phyloP scores from a whole-genome alignment of 2,797 vertebrate species.

The Chelmon rostratus region DNA sequence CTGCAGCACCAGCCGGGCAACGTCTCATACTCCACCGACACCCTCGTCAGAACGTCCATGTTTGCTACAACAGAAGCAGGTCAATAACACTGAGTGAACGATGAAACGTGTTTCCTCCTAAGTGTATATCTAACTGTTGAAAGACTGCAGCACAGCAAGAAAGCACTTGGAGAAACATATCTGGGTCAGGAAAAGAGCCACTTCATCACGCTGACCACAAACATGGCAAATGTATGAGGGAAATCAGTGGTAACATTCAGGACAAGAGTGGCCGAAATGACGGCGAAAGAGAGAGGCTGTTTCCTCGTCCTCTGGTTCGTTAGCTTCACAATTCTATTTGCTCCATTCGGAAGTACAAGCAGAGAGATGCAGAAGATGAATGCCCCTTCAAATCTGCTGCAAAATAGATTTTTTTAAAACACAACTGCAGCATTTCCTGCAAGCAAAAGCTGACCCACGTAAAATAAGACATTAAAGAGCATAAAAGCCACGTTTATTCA shows the following conservation, averaged over 20 bases:
- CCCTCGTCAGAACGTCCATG: slow-evolving; percentile 87
- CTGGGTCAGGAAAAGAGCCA: background rate
- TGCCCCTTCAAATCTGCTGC: background rate
- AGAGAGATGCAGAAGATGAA: slow-evolving; percentile 20
- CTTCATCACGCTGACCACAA: slow-evolving; percentile 3
- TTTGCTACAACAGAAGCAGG: slow-evolving; percentile 79
- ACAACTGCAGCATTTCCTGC: slow-evolving; percentile 25
- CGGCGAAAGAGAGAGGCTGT: background rate
- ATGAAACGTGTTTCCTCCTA: background rate
- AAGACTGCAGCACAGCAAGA: background rate
- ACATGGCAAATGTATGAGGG: background rate
- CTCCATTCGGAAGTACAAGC: slow-evolving; percentile 4
- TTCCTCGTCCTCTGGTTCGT: slow-evolving; percentile 23
- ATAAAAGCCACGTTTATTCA: slow-evolving; percentile 7
- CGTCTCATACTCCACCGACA: slow-evolving; percentile 84
- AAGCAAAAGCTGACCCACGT: slow-evolving; percentile 36
- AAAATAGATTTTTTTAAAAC: slow-evolving; percentile 42
- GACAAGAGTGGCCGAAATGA: background rate
- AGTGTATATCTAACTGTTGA: background rate
- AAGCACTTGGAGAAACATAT: background rate
- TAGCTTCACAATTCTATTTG: slow-evolving; percentile 38
- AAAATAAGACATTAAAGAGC: slow-evolving; percentile 22
- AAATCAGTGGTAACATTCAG: background rate
- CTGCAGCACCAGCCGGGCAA: slow-evolving; percentile 87
- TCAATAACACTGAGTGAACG: background rate